These are phyloP conservation scores for Eucera pruinosa DNA, from an alignment of 2,888 invertebrate genomes.

Conservation along the genomic window DNA sequence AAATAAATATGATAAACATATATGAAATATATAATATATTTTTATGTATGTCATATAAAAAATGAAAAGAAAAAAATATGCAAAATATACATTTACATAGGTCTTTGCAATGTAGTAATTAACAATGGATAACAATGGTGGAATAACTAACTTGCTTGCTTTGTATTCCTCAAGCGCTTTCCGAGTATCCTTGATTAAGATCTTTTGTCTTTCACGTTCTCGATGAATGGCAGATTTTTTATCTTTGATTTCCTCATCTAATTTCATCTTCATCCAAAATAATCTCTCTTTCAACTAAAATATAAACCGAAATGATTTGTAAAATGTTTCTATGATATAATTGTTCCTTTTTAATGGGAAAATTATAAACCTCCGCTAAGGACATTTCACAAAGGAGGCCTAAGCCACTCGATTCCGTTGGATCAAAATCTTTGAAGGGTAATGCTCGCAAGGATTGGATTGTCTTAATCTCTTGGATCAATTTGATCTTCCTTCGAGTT, in stretches of 20 bases:
- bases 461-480: slow-evolving; percentile 83
- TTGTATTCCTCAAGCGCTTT: slow-evolving; percentile 53
- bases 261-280: slow-evolving; percentile 84
- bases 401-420: slow-evolving; percentile 86
- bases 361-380: slow-evolving; percentile 84
- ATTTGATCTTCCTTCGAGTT: slow-evolving; percentile 79
- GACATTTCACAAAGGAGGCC: slow-evolving; percentile 89
- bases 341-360: not conserved
- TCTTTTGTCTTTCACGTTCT: slow-evolving; percentile 84
- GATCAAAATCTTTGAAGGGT: slow-evolving; percentile 85
- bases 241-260: slow-evolving; percentile 86
- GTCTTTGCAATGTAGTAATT: no score
- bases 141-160: slow-evolving; percentile 38
- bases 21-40: no score
- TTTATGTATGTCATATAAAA: no score
- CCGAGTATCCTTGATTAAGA: slow-evolving; percentile 78
- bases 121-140: no score
- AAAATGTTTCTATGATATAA: no score
- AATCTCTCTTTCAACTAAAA: slow-evolving; percentile 85
- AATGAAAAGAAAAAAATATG: no score
- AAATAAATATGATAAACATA: no score
- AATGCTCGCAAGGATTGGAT: slow-evolving; percentile 81
- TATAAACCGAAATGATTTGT: not conserved
- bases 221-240: slow-evolving; percentile 85
- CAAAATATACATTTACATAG: no score